These are phyloP conservation scores for Macaria liturata DNA, from an alignment of 2,888 invertebrate genomes.

Conservation along the genomic window DNA sequence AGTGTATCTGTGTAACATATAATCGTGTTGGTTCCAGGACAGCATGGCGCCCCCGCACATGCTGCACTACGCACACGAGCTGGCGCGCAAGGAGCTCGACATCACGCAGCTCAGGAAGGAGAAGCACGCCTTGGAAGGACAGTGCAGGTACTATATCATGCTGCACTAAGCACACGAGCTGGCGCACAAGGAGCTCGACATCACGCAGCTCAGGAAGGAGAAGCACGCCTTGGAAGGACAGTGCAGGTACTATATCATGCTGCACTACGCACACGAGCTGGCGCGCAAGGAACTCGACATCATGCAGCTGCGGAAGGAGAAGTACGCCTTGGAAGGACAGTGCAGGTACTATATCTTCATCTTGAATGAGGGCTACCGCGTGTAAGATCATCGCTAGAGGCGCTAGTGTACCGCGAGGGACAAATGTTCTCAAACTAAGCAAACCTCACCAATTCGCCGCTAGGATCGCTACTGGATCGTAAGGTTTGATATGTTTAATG, in stretches of 20 bases:
- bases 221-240: conserved; percentile 85
- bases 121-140: conserved; percentile 85
- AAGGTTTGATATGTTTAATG: too few species aligned
- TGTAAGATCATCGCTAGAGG: too few species aligned
- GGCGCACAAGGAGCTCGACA: conserved; percentile 91
- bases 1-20: too few species aligned
- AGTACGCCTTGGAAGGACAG: conserved; percentile 81
- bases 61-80: conserved; percentile 92
- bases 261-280: conserved; percentile 92
- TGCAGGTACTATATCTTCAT: conserved; percentile 2
- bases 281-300: conserved; percentile 92
- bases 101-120: conserved; percentile 88
- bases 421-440: too few species aligned
- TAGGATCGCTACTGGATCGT: too few species aligned
- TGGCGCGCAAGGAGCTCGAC: conserved; percentile 91
- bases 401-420: too few species aligned
- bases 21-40: conserved; percentile 50
- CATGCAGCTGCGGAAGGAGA: conserved; percentile 87
- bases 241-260: conserved; percentile 63
- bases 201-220: conserved; percentile 87
- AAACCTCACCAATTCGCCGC: too few species aligned
- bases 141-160: conserved; percentile 39
- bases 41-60: conserved; percentile 87
- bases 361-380: too few species aligned
- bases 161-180: conserved; percentile 93